Conservation (phyloP, 2,113 vertebrate species). For the Megaleporinus macrocephalus region DNA sequence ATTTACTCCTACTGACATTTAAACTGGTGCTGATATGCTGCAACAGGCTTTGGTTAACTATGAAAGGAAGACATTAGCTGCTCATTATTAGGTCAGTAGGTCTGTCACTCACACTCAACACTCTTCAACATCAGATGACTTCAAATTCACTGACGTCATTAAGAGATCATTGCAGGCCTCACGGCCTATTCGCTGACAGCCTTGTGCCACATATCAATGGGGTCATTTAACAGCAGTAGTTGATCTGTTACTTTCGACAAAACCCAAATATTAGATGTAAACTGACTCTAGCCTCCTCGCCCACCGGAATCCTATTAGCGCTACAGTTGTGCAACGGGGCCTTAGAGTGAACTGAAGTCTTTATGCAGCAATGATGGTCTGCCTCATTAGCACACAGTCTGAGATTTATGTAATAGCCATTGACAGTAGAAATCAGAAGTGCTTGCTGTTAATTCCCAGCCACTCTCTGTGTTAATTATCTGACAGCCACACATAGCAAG, state of each 20-base stretch:
- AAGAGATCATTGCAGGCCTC: neutral
- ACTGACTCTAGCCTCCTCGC: neutral
- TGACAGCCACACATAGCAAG: neutral
- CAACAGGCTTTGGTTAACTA: neutral
- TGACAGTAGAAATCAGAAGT: neutral
- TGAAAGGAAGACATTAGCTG: neutral
- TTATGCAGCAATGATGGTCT: neutral
- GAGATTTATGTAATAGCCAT: neutral
- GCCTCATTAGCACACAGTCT: constrained; percentile 7
- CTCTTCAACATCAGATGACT: neutral
- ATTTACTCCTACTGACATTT: neutral
- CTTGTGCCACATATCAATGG: neutral
- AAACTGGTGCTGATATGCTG: neutral
- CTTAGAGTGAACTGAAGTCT: neutral
- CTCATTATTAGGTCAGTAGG: neutral
- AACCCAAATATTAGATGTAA: neutral
- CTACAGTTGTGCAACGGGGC: neutral
- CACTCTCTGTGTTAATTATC: constrained; percentile 6
- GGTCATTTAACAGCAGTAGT: neutral
- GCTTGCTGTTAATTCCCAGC: neutral
- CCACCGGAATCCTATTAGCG: neutral
- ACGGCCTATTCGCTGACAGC: neutral
- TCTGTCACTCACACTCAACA: constrained; percentile 3
- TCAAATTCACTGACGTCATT: neutral
- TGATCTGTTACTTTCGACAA: neutral